These are phyloP conservation scores for Halisarca cf. caerulea DNA, from an alignment of 37 sponge, comb jelly and placozoan genomes.

Conservation along the genomic window DNA sequence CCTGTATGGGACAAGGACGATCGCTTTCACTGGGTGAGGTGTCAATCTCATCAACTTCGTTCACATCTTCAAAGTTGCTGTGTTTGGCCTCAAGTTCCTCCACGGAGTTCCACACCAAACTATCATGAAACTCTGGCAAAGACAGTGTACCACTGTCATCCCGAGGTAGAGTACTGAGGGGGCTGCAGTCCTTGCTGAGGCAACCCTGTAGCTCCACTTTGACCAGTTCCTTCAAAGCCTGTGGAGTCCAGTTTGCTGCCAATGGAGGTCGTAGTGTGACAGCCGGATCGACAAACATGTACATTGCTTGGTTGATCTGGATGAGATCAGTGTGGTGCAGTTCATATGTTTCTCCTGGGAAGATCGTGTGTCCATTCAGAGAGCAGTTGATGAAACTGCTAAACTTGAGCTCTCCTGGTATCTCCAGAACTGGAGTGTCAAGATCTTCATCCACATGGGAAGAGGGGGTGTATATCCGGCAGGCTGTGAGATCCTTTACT, in stretches of 20 bases:
- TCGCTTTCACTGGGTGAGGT: not conserved
- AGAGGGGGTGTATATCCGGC: not conserved
- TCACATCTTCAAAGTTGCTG: not conserved
- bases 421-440: not conserved
- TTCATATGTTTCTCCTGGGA: not conserved
- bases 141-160: constrained; percentile 9
- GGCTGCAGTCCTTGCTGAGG: not conserved
- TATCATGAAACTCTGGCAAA: not conserved
- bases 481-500: not conserved
- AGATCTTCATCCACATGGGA: not conserved
- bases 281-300: constrained; percentile 63
- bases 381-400: not conserved
- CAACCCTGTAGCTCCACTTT: not conserved
- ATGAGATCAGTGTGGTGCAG: constrained; percentile 58
- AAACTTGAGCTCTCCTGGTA: not conserved
- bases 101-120: constrained; percentile 7
- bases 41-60: too few species aligned
- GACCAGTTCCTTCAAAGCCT: not conserved
- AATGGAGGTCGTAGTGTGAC: not conserved
- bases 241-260: not conserved
- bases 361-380: constrained; percentile 34
- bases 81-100: constrained; percentile 17
- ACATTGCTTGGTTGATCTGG: constrained; percentile 42
- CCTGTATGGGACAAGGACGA: too few species aligned
- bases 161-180: not conserved